These are phyloP conservation scores for cattle (Bos taurus) DNA, from an alignment of 2,113 vertebrate species.

Conservation along the genomic window DNA sequence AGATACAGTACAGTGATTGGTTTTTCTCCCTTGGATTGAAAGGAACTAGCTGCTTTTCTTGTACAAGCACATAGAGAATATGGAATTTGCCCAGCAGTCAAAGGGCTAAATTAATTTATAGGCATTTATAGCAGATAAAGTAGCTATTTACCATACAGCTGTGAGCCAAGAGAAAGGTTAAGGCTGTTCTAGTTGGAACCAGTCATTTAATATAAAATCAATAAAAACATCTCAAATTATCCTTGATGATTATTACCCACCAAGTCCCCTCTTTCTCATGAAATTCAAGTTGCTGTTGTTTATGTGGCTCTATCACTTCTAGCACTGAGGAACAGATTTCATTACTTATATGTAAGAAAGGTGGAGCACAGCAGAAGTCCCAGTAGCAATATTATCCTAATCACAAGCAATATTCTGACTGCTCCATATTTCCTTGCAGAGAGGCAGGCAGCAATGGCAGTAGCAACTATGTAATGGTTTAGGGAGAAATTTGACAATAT, in stretches of 20 bases:
- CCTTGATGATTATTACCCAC: not conserved
- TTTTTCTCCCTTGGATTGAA: conserved; percentile 13
- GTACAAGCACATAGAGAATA: not conserved
- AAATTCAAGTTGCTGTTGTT: not conserved
- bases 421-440: conserved; percentile 3
- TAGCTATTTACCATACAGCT: not conserved
- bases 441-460: not conserved
- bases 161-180: not conserved
- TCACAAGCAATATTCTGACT: not conserved
- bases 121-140: not conserved
- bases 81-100: not conserved
- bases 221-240: conserved; percentile 16
- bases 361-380: not conserved
- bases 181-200: not conserved
- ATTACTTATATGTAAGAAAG: not conserved
- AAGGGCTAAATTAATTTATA: conserved; percentile 10
- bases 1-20: not conserved
- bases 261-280: not conserved
- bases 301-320: not conserved
- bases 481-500: conserved; percentile 22
- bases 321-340: not conserved
- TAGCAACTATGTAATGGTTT: not conserved
- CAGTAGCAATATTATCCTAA: not conserved
- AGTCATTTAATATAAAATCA: conserved; percentile 13
- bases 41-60: not conserved